These are phyloP conservation scores for Cabera pusaria DNA, from an alignment of 2,888 invertebrate genomes.

Conservation along the genomic window DNA sequence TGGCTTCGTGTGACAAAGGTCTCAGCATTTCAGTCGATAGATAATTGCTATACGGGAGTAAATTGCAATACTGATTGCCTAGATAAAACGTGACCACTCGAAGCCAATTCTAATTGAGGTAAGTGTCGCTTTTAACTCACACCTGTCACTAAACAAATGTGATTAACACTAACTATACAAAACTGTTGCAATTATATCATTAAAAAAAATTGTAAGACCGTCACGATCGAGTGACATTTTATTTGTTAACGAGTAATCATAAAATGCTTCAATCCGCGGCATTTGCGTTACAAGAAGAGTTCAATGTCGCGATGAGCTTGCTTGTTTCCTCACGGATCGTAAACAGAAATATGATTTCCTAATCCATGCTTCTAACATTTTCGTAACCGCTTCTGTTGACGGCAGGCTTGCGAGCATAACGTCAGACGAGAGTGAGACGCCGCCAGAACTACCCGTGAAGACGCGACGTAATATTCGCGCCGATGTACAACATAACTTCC, in stretches of 20 bases:
- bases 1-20: conserved; percentile 26
- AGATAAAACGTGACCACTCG: conserved; percentile 25
- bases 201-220: neutral
- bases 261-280: conserved; percentile 5
- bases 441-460: conserved; percentile 86
- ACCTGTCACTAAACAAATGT: conserved; percentile 15
- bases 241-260: neutral
- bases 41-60: conserved; percentile 32
- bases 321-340: conserved; percentile 12
- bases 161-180: conserved; percentile 12
- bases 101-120: conserved; percentile 24
- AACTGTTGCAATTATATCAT: neutral
- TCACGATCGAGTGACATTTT: neutral
- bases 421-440: conserved; percentile 75
- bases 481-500: conserved; percentile 64
- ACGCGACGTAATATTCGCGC: conserved; percentile 73
- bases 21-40: conserved; percentile 25
- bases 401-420: conserved; percentile 70
- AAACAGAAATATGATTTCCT: conserved; percentile 12
- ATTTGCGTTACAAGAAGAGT: conserved; percentile 8
- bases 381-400: conserved; percentile 30
- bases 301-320: conserved; percentile 16
- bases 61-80: conserved; percentile 28
- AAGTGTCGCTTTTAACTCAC: conserved; percentile 1
- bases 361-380: conserved; percentile 22